Evolutionary conservation across 2,888 invertebrate species (phyloP).

Genomic region (Scrobipalpa costella): DNA sequence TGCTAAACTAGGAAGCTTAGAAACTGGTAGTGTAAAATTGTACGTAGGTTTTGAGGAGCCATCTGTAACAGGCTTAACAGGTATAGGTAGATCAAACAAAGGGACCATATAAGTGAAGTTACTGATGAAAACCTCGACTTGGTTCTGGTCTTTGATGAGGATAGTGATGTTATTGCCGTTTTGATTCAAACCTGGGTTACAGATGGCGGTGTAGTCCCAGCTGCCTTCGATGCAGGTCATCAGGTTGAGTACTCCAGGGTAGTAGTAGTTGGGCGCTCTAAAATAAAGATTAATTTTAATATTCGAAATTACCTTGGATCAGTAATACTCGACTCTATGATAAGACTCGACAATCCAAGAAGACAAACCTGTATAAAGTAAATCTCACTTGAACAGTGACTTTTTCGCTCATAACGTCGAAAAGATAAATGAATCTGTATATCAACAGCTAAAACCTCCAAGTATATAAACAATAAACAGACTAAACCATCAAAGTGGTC

Average conservation of each 20-base stretch:
- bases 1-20: not conserved
- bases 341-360: not conserved
- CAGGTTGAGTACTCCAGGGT: slow-evolving; percentile 36
- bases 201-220: slow-evolving; percentile 53
- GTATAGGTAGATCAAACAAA: not conserved
- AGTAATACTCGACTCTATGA: too few species aligned
- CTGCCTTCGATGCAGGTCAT: slow-evolving; percentile 55
- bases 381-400: too few species aligned
- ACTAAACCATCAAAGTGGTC: too few species aligned
- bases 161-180: slow-evolving; percentile 57
- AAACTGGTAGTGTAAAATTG: not conserved
- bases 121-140: slow-evolving; percentile 47
- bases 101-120: slow-evolving; percentile 26
- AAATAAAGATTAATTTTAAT: not conserved
- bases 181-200: slow-evolving; percentile 57
- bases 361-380: too few species aligned
- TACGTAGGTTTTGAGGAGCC: not conserved
- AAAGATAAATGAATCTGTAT: too few species aligned
- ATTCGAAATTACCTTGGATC: not conserved
- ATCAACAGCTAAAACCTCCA: too few species aligned
- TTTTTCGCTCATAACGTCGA: too few species aligned
- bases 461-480: too few species aligned
- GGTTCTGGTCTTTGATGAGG: slow-evolving; percentile 50
- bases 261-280: slow-evolving; percentile 55
- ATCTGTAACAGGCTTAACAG: too few species aligned